Conservation (phyloP, 2,797 vertebrate species). For the Naso thynnoides region DNA sequence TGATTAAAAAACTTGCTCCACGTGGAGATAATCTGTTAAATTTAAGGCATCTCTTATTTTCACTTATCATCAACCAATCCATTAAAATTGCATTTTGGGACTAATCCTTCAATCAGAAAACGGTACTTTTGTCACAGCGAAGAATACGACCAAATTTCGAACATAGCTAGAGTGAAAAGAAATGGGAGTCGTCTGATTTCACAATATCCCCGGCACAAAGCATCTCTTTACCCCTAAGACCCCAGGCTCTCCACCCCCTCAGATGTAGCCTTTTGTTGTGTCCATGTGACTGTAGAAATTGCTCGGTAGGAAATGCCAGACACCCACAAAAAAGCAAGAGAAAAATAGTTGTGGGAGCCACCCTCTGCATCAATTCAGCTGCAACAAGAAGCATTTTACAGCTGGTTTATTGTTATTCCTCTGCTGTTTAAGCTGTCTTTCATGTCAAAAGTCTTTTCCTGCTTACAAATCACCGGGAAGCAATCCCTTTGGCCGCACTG, state of each 20-base stretch:
- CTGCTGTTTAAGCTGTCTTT: conserved; percentile 91
- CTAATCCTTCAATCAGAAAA: conserved; percentile 73
- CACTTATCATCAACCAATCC: conserved; percentile 60
- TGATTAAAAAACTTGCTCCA: conserved; percentile 36
- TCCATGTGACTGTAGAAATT: conserved; percentile 90
- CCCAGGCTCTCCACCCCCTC: conserved; percentile 85
- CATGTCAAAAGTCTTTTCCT: conserved; percentile 95
- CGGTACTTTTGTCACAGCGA: conserved; percentile 71
- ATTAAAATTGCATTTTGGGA: conserved; percentile 73
- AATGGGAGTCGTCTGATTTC: conserved; percentile 80
- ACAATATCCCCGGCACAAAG: conserved; percentile 78
- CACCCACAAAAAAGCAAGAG: conserved; percentile 77
- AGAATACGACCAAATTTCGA: conserved; percentile 72
- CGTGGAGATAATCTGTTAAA: conserved; percentile 51
- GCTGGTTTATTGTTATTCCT: conserved; percentile 91
- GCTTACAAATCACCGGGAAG: conserved; percentile 91
- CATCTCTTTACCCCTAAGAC: conserved; percentile 78
- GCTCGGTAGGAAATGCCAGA: conserved; percentile 87
- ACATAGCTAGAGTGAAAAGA: conserved; percentile 73
- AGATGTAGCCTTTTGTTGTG: conserved; percentile 88
- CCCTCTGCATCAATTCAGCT: conserved; percentile 87
- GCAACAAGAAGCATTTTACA: conserved; percentile 90
- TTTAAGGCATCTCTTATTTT: conserved; percentile 35
- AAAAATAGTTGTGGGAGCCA: conserved; percentile 79
- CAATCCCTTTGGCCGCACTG: conserved; percentile 85